Conservation (phyloP, 92 coral and sea anemone species). For the Zoanthus gigantus region DNA sequence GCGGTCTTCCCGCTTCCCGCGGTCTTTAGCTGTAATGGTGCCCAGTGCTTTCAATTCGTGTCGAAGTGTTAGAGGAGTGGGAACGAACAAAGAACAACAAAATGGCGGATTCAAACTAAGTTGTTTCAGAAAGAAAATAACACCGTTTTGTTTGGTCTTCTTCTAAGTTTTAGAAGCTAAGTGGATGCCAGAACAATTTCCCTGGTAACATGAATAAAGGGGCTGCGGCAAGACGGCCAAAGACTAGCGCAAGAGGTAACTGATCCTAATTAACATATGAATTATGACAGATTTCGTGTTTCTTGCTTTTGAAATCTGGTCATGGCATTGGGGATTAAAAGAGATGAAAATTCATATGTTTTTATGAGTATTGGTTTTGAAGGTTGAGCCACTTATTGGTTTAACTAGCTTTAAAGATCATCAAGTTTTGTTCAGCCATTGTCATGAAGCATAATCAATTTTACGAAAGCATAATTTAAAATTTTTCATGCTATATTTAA, state of each 20-base stretch:
- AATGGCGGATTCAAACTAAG: not conserved
- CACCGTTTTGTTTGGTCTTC: not conserved
- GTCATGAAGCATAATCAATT: too few relatives aligned
- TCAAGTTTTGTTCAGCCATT: too few relatives aligned
- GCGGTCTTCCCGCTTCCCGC: too few relatives aligned
- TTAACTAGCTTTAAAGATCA: too few relatives aligned
- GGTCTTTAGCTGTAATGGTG: not conserved
- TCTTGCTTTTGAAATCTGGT: not conserved
- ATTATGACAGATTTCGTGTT: not conserved
- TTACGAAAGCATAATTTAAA: too few relatives aligned
- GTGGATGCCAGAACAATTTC: not conserved
- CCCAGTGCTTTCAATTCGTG: not conserved
- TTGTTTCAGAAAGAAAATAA: not conserved
- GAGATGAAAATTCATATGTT: too few relatives aligned
- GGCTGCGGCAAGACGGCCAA: slow-evolving; percentile 29
- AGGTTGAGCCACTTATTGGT: too few relatives aligned
- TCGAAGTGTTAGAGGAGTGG: not conserved
- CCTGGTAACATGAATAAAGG: slow-evolving; percentile 7
- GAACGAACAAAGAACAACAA: not conserved
- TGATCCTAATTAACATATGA: not conserved
- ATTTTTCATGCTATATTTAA: too few relatives aligned
- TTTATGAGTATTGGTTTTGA: too few relatives aligned
- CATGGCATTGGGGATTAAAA: too few relatives aligned
- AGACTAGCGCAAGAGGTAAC: slow-evolving; percentile 20
- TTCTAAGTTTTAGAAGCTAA: not conserved